Percentiles rank a stretch among this genome's conserved stretches.
Evolutionary conservation across 2,888 invertebrate species (phyloP).

Genomic region (Sclerodermus sp.): DNA sequence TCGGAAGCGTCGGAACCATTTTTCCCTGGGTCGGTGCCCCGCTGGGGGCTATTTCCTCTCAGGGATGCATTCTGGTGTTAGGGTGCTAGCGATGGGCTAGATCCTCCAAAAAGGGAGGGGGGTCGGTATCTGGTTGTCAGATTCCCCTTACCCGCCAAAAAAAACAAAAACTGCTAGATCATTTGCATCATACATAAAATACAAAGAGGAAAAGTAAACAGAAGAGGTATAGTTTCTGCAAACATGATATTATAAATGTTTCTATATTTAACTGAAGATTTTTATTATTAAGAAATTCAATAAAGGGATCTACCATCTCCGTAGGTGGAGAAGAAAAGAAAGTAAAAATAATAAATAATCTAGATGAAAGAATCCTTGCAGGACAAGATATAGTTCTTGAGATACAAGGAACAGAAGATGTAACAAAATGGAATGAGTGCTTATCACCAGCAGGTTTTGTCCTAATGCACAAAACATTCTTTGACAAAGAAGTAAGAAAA

Average conservation of each 20-base stretch:
- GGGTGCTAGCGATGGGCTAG: no score
- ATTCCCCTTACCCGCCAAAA: no score
- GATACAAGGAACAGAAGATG: conserved; percentile 39
- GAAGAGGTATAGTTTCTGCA: conserved; percentile 27
- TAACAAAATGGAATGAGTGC: conserved; percentile 44
- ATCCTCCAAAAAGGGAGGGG: no score
- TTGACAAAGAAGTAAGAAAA: conserved; percentile 12
- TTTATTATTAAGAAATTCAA: conserved; percentile 18
- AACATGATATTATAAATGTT: conserved; percentile 20
- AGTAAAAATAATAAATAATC: conserved; percentile 25
- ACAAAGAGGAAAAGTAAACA: no score
- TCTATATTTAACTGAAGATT: conserved; percentile 27
- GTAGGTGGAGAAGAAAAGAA: conserved; percentile 39
- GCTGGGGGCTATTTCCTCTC: no score
- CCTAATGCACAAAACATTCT: conserved; percentile 28
- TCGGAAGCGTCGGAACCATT: no score
- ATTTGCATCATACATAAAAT: no score
- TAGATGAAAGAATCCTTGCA: conserved; percentile 6
- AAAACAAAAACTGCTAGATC: no score
- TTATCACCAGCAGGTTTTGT: conserved; percentile 28
- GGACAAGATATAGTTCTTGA: neutral
- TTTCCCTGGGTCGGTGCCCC: no score
- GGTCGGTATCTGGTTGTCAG: no score
- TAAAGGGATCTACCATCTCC: conserved; percentile 33
- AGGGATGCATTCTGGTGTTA: no score